These are phyloP conservation scores for Molanna angustata DNA, from an alignment of 2,888 invertebrate species.

Conservation along the genomic window DNA sequence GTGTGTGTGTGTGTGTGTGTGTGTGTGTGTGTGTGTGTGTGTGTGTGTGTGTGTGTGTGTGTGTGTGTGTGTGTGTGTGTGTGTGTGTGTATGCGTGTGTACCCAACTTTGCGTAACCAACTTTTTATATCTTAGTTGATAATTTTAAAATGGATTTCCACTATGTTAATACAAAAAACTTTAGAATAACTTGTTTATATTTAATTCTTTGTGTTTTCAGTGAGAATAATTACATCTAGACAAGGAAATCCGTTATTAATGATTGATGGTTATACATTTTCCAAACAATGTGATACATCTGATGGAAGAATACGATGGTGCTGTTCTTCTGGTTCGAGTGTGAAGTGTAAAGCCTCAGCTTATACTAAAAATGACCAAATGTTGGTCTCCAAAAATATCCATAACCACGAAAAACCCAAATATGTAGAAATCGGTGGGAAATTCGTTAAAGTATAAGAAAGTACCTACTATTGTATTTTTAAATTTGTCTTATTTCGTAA, in stretches of 20 bases:
- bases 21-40: too few relatives aligned
- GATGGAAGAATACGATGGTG: slow-evolving; percentile 8
- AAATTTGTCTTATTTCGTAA: too few relatives aligned
- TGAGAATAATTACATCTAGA: neutral
- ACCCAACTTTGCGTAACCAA: too few relatives aligned
- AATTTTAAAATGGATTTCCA: too few relatives aligned
- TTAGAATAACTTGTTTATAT: too few relatives aligned
- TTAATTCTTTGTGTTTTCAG: slow-evolving; percentile 9
- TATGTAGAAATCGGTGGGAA: slow-evolving; percentile 5
- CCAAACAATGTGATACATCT: neutral
- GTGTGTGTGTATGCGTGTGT: too few relatives aligned
- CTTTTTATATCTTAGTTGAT: too few relatives aligned
- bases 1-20: too few relatives aligned
- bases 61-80: too few relatives aligned
- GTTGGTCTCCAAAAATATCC: neutral
- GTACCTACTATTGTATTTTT: too few relatives aligned
- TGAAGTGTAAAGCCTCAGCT: slow-evolving; percentile 5
- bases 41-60: too few relatives aligned
- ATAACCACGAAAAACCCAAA: slow-evolving; percentile 5
- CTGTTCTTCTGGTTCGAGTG: neutral
- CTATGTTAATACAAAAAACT: too few relatives aligned
- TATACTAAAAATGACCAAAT: slow-evolving; percentile 5
- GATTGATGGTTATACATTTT: slow-evolving; percentile 5
- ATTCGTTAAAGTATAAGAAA: slow-evolving; percentile 14
- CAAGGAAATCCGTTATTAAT: slow-evolving; percentile 3